A percentile compares a stretch with the other conserved stretches of the same genome.
These are phyloP conservation scores for Phenganax subtilis DNA, from an alignment of 92 coral and sea anemone species.

Conservation along the genomic window DNA sequence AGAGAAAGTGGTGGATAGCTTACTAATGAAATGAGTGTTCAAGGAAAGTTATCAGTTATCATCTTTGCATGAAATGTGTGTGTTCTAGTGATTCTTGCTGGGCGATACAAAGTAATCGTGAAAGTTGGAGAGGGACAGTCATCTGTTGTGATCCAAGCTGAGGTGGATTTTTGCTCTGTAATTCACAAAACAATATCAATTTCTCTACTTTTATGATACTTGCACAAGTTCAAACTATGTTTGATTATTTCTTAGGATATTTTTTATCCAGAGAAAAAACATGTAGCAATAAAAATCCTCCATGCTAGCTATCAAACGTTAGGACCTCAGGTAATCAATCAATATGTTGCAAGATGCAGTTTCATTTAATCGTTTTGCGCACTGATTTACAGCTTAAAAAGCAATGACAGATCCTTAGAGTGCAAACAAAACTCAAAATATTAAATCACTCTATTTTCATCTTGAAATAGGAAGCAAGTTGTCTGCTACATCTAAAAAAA, in stretches of 20 bases:
- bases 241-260: constrained; percentile 55
- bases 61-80: too few species aligned
- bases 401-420: too few species aligned
- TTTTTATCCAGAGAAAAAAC: constrained; percentile 52
- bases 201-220: background rate
- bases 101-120: constrained; percentile 66
- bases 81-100: constrained; percentile 58
- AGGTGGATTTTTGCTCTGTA: constrained; percentile 48
- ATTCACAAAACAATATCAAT: background rate
- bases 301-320: constrained; percentile 59
- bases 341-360: background rate
- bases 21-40: too few species aligned
- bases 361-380: background rate
- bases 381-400: too few species aligned
- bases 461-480: constrained; percentile 71
- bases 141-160: constrained; percentile 63
- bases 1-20: too few species aligned
- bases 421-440: background rate
- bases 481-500: constrained; percentile 65
- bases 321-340: constrained; percentile 80
- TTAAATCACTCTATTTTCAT: background rate
- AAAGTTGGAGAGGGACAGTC: constrained; percentile 85
- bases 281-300: constrained; percentile 80
- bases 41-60: background rate
- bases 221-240: background rate